phyloP scores from a whole-genome alignment of 2,797 vertebrate genomes.

The Rousettus madagascariensis region DNA sequence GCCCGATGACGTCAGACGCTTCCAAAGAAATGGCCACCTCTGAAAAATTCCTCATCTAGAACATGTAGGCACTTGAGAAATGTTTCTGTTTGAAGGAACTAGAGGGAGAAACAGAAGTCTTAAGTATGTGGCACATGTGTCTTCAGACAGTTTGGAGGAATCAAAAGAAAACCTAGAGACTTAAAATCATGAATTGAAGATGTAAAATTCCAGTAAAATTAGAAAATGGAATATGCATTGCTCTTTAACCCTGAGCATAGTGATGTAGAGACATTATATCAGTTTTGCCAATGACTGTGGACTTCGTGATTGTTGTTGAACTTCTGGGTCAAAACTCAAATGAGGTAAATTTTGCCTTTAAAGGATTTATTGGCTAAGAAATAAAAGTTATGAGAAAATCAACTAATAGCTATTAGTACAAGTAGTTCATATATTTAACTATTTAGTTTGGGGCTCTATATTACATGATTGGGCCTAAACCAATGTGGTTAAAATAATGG shows the following conservation, averaged over 20 bases:
- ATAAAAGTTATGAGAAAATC: slow-evolving; percentile 71
- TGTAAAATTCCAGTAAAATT: slow-evolving; percentile 83
- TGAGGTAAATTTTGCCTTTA: too few relatives aligned
- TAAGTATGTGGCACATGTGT: too few relatives aligned
- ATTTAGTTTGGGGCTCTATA: slow-evolving; percentile 70
- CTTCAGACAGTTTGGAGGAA: too few relatives aligned
- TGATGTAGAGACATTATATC: slow-evolving; percentile 93
- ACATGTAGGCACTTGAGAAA: slow-evolving; percentile 87
- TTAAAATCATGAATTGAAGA: too few relatives aligned
- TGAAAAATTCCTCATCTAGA: slow-evolving; percentile 55
- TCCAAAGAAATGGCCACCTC: slow-evolving; percentile 97
- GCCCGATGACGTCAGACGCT: slow-evolving; percentile 97
- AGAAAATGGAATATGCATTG: slow-evolving; percentile 93
- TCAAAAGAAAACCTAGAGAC: too few relatives aligned
- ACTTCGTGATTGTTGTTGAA: slow-evolving; percentile 88
- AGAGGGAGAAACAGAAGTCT: too few relatives aligned
- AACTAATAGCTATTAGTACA: slow-evolving; percentile 79
- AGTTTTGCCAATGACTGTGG: slow-evolving; percentile 91
- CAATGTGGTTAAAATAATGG: slow-evolving; percentile 67
- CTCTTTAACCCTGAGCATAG: slow-evolving; percentile 92
- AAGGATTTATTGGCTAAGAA: too few relatives aligned
- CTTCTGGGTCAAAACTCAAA: slow-evolving; percentile 89
- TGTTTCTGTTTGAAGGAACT: slow-evolving; percentile 2
- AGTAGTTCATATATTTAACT: slow-evolving; percentile 80
- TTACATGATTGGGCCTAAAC: slow-evolving; percentile 75